Evolutionary conservation across 2,888 invertebrate genomes (phyloP), one percentile per base, ranked within the genome.

Genomic region (Lasius platythorax): DNA sequence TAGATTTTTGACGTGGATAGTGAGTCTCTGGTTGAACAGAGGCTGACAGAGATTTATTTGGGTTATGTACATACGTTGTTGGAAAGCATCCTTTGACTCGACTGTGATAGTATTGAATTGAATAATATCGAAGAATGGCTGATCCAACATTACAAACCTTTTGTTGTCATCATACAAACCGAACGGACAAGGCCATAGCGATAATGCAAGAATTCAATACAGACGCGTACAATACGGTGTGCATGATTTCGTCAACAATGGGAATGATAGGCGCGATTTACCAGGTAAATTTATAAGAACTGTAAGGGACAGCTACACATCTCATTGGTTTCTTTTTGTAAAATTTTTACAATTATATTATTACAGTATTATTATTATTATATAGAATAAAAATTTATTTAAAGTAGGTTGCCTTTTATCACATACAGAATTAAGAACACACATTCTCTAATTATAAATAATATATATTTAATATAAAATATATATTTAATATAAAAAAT

Each of bases 71-170:
- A 23, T 23, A 23, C 23, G 23, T 23, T 23, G 23, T 23, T 23
- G 23, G 23, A 23, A 23, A 23, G 23, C 23, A 23, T 23, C 23
- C 23, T 0, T 23, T 23, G 23, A 23, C 23, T 23, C 23, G 23
- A 23, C 23, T 23, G 23, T 23, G 23, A 23, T 23, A 23, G 0
- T 23, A 23, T 23, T 23, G 18, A 40, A 23, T 23, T 15, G 18
- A 40, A 28, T 74, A 74, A 63, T 18, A 18, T 15, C 18, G 5
- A 15, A 53, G 50, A 67, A 97, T 97, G 98, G 97, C 98, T 53
- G 98, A 98, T 95, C 98, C 98, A 78, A 97, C 98, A 61, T 97
- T 98, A 92, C 98, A 98, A 96, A 98, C 97, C 18, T 97, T 98
- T 94, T 97, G 97, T 94, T 98, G 98, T 93, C 97, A 97, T 93